Percentiles rank a stretch among this genome's conserved stretches.
Evolutionary conservation across 2,113 vertebrate species (phyloP).

Genomic region (Eulemur macaco): DNA sequence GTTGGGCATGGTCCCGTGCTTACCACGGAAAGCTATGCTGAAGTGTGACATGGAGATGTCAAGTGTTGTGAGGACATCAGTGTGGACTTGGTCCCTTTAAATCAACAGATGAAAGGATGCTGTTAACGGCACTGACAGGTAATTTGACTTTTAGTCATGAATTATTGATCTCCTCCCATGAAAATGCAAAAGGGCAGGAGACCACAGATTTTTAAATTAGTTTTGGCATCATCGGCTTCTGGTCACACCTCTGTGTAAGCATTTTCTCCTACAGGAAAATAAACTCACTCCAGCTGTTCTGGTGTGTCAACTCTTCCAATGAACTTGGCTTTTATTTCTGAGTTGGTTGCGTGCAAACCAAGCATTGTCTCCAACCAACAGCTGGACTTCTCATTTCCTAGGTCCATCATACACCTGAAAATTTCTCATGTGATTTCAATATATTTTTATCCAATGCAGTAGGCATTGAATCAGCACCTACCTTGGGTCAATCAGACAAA

Average conservation of each 20-base stretch:
- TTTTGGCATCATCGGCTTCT: slow-evolving; percentile 19
- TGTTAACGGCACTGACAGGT: background rate
- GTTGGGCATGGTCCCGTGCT: background rate
- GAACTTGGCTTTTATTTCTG: background rate
- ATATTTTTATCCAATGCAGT: background rate
- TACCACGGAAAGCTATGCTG: background rate
- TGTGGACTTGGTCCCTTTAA: background rate
- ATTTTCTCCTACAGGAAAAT: slow-evolving; percentile 41
- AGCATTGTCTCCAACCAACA: background rate
- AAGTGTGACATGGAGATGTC: background rate
- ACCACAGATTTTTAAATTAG: slow-evolving; percentile 31
- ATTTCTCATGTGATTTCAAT: background rate
- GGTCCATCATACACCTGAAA: background rate
- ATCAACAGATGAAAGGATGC: background rate
- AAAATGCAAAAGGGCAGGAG: slow-evolving; percentile 12
- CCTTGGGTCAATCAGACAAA: background rate
- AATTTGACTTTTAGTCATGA: slow-evolving; percentile 28
- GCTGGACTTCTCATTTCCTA: background rate
- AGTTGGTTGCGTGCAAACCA: background rate
- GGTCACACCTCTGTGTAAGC: background rate
- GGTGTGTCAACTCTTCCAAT: background rate
- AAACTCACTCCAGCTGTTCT: slow-evolving; percentile 9
- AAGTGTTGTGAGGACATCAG: background rate
- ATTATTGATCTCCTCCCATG: slow-evolving; percentile 33
- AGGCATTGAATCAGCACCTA: background rate